Evolutionary conservation across 2,113 vertebrate genomes (phyloP).

Genomic region (Propithecus coquereli): DNA sequence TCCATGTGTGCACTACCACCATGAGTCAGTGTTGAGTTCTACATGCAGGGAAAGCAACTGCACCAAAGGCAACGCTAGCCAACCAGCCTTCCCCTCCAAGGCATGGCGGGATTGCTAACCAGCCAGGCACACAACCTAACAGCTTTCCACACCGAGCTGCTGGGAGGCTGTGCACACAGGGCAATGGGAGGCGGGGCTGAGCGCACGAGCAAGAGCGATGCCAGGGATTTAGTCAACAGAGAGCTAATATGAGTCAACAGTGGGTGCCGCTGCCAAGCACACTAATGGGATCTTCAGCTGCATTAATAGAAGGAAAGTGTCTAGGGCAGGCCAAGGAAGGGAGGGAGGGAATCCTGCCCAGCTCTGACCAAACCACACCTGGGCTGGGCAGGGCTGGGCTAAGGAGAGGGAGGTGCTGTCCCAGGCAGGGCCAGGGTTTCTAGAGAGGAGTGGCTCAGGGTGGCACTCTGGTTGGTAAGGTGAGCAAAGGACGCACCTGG

Average conservation of each 20-base stretch:
- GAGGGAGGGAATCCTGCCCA: not conserved
- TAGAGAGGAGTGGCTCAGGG: not conserved
- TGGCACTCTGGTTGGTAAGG: not conserved
- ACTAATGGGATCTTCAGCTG: slow-evolving; percentile 49
- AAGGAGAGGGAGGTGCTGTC: not conserved
- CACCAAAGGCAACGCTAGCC: not conserved
- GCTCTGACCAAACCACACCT: slow-evolving; percentile 13
- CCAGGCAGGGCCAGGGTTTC: not conserved
- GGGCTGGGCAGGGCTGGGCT: not conserved
- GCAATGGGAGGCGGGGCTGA: slow-evolving; percentile 31
- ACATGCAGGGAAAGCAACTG: not conserved
- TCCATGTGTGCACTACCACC: not conserved
- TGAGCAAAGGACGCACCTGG: not conserved
- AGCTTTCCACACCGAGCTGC: slow-evolving; percentile 3
- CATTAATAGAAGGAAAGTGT: slow-evolving; percentile 41
- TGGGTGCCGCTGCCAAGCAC: slow-evolving; percentile 63
- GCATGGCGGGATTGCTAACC: slow-evolving; percentile 13
- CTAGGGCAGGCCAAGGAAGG: not conserved
- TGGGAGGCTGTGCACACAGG: not conserved
- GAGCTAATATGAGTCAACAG: slow-evolving; percentile 74
- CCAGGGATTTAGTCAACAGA: slow-evolving; percentile 75
- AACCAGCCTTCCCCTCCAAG: not conserved
- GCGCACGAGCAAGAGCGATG: slow-evolving; percentile 39
- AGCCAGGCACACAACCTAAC: not conserved
- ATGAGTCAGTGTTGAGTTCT: not conserved